Base-by-base conservation (phyloP, 2,797 vertebrate genomes). In the Gila robusta region DNA sequence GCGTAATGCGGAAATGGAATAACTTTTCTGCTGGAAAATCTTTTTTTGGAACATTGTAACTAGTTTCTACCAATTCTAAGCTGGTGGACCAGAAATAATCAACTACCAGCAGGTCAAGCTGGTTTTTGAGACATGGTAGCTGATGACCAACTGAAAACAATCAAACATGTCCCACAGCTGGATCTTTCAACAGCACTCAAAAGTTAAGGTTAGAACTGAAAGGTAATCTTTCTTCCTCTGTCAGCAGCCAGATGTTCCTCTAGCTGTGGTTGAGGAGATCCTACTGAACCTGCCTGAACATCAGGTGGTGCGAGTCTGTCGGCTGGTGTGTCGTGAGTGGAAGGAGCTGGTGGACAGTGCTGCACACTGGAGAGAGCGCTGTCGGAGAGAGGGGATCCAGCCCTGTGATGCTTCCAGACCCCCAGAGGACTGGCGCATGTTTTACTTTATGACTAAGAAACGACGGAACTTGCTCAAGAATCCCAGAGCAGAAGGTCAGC, bases 401-500 rank as follows among this genome's bases (percentile, higher is more conserved):
- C 44, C 73, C 0, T 19, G 54, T 1, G 54, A 84, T 8, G 80
- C 81, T 16, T 94, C 93, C 82, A 94, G 86, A 59, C 89, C 26
- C 0, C 32, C 96, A 17, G 59, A 86, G 0, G 94, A 97, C 93
- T 98, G 97, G 97, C 94, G 89, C 76, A 5, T 88, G 81, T 97
- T 96, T 94, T 98, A 98, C 59, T 94, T 97, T 85, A 89, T 97
- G 19, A 92, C 91, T 88, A 92, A 87, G 84, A 91, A 92, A 82
- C 96, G 91, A 83, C 95, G 91, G 64, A 99, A 99, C 90, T 93
- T 99, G 1, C 91, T 99, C 82, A 96, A 95, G 90, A 99, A 99
- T 82, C 93, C 97, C 0, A 93, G 89, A 8, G 98, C 94, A 0
- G 94, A 97, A 94, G 91, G 97, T 98, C 90, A 86, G 94, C 14